phyloP scores from a whole-genome alignment of 2,797 vertebrate genomes.

The Pelodytes ibericus region DNA sequence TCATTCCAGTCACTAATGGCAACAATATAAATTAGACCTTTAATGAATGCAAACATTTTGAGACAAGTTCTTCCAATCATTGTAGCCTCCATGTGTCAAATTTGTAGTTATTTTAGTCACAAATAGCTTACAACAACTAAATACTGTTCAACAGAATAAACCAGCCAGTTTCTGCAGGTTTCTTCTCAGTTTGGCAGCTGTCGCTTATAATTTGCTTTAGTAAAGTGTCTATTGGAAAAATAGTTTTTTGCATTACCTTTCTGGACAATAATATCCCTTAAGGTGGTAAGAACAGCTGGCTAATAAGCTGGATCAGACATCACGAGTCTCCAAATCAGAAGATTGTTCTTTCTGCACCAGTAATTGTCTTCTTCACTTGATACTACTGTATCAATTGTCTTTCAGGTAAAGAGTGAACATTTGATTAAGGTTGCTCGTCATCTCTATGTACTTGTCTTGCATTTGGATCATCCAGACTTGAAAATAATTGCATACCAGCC shows the following conservation, averaged over 20 bases:
- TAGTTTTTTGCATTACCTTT: slow-evolving; percentile 1
- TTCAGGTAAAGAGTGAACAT: not conserved
- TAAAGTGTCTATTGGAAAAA: not conserved
- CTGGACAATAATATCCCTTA: not conserved
- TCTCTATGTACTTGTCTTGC: not conserved
- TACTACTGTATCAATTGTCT: not conserved
- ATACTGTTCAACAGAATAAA: not conserved
- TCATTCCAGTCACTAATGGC: slow-evolving; percentile 7
- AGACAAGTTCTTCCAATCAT: slow-evolving; percentile 12
- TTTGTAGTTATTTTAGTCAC: not conserved
- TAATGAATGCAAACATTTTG: not conserved
- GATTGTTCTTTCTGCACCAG: not conserved
- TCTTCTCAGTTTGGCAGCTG: not conserved
- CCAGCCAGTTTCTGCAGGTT: not conserved
- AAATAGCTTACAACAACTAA: not conserved
- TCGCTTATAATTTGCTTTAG: not conserved
- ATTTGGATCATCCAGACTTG: too few relatives aligned
- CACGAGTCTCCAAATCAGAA: not conserved
- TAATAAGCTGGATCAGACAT: not conserved
- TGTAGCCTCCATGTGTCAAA: not conserved
- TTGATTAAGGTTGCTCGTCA: not conserved
- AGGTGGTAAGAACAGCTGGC: not conserved
- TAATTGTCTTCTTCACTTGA: not conserved
- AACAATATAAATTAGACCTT: slow-evolving; percentile 6
- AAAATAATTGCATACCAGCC: too few relatives aligned